phyloP scores from a whole-genome alignment of 2,888 invertebrate species.

The Luffia ferchaultella region DNA sequence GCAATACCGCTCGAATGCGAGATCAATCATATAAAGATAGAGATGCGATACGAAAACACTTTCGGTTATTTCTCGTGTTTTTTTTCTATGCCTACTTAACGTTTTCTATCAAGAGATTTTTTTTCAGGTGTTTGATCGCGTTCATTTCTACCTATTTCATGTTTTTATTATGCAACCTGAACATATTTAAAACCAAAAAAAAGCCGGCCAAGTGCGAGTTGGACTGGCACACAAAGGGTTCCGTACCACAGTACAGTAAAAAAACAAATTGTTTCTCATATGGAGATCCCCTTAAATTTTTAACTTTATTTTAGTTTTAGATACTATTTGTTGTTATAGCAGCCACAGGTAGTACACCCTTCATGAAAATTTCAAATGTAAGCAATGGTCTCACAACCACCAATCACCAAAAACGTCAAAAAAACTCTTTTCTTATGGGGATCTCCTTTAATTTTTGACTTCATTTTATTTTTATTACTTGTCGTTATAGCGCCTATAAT shows the following conservation, averaged over 20 bases:
- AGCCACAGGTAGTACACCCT: too few relatives aligned
- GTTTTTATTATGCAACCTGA: not conserved
- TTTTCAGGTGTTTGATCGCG: not conserved
- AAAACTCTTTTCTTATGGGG: too few relatives aligned
- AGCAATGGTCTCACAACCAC: too few relatives aligned
- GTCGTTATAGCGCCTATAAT: too few relatives aligned
- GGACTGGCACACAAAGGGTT: not conserved
- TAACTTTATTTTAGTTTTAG: not conserved
- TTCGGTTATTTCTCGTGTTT: not conserved
- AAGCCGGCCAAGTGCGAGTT: not conserved
- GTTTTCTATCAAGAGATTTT: not conserved
- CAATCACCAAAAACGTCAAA: too few relatives aligned
- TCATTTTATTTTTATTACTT: too few relatives aligned
- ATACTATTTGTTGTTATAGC: too few relatives aligned
- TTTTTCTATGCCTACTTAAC: not conserved
- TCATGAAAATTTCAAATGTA: too few relatives aligned
- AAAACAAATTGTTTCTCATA: not conserved
- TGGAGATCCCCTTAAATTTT: not conserved
- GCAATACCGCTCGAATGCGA: not conserved
- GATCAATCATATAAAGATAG: not conserved
- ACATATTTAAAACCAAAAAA: not conserved
- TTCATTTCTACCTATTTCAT: not conserved
- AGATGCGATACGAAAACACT: not conserved
- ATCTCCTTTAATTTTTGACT: too few relatives aligned
- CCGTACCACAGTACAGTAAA: not conserved